Conservation (phyloP, 92 coral and sea anemone species). For the Actinostola sp. region DNA sequence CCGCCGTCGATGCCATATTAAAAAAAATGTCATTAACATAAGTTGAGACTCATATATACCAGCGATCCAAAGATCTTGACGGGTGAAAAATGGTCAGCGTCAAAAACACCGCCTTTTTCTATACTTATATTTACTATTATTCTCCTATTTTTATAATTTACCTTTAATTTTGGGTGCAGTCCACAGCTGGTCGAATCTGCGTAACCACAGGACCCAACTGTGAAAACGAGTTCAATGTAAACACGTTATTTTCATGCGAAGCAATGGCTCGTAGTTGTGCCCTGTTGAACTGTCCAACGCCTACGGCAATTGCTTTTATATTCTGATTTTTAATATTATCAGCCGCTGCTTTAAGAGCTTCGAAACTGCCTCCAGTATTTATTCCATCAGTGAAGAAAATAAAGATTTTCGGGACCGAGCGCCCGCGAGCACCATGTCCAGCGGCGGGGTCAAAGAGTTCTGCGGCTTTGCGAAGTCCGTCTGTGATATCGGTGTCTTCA, state of each 20-base stretch:
- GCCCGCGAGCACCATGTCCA: constrained; percentile 55
- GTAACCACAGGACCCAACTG: constrained; percentile 58
- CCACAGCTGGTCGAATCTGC: constrained; percentile 46
- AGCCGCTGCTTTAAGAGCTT: constrained; percentile 4
- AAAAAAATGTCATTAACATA: too few species aligned
- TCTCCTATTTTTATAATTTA: background rate
- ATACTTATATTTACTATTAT: too few species aligned
- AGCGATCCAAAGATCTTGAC: too few species aligned
- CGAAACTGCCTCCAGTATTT: constrained; percentile 23
- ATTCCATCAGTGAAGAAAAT: constrained; percentile 85
- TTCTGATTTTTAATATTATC: constrained; percentile 10
- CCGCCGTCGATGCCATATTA: too few species aligned
- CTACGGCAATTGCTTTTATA: constrained; percentile 63
- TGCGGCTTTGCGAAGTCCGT: constrained; percentile 36
- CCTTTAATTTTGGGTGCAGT: constrained; percentile 6
- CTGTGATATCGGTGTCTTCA: constrained; percentile 34
- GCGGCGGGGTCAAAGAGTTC: constrained; percentile 18
- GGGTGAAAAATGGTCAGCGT: too few species aligned
- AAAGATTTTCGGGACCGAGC: constrained; percentile 58
- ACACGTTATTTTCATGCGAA: constrained; percentile 47
- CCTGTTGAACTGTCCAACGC: constrained; percentile 33
- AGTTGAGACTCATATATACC: too few species aligned
- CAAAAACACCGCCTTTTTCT: too few species aligned
- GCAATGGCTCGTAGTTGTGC: constrained; percentile 60
- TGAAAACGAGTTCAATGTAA: constrained; percentile 31